These are phyloP conservation scores for Tachypleus tridentatus DNA, from an alignment of 1,140 invertebrate genomes.

Conservation along the genomic window DNA sequence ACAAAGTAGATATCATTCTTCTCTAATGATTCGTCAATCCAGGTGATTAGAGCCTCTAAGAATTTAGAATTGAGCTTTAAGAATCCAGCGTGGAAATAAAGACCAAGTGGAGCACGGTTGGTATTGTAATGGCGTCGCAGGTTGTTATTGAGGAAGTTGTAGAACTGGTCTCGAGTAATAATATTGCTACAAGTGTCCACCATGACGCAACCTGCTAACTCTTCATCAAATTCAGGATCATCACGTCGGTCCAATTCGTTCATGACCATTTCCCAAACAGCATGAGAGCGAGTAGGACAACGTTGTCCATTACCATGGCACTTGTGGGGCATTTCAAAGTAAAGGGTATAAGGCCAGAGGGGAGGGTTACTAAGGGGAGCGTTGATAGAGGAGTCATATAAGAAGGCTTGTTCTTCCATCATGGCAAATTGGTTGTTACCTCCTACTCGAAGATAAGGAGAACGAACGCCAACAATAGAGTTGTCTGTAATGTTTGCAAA, in stretches of 20 bases:
- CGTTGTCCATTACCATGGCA: conserved; percentile 55
- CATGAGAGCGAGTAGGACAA: conserved; percentile 74
- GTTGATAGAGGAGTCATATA: conserved; percentile 81
- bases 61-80: conserved; percentile 77
- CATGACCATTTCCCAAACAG: conserved; percentile 80
- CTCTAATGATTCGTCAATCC: conserved; percentile 58
- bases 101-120: conserved; percentile 72
- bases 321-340: conserved; percentile 81
- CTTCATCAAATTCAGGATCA: conserved; percentile 49
- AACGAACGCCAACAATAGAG: conserved; percentile 43
- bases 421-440: conserved; percentile 26
- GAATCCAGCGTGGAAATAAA: conserved; percentile 90
- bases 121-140: conserved; percentile 43
- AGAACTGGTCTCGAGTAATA: conserved; percentile 70
- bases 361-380: conserved; percentile 62
- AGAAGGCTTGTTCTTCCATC: conserved; percentile 63
- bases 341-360: conserved; percentile 89
- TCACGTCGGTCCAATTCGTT: conserved; percentile 78
- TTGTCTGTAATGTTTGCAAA: conserved; percentile 56
- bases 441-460: conserved; percentile 30
- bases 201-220: conserved; percentile 67
- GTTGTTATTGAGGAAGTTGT: conserved; percentile 81
- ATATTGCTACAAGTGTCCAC: conserved; percentile 83
- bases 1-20: conserved; percentile 82
- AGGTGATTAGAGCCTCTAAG: conserved; percentile 68